Base-by-base conservation (phyloP, 1,140 invertebrate genomes). In the Propsilocerus akamusi region DNA sequence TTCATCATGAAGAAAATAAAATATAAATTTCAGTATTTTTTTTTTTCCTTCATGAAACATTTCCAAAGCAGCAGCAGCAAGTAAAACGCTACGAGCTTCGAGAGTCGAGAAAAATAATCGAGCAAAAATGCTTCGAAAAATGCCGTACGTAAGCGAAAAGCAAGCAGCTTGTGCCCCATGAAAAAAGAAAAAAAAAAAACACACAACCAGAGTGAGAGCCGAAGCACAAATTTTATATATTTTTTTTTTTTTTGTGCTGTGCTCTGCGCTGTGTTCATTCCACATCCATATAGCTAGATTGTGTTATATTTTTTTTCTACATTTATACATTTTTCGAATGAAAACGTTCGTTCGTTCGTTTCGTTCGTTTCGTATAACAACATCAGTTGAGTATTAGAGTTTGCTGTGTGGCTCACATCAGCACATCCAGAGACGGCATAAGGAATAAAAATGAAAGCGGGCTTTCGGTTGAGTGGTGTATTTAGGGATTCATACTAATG, bases 21-120 rank as follows among this genome's bases (percentile, higher is more conserved):
- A 41, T 41, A 41, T 41, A 41, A 41, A 41, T 41, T 41, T 41
- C 34, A 41, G 34, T 41, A n/a, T n/a, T n/a, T n/a, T n/a, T n/a
- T n/a, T n/a, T n/a, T 41, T 41, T 41, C 22, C 34, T 20, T 41
- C 14, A 20, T 20, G 34, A 41, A 41, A 41, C 34, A 17, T 41
- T 41, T 41, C 14, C 34, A 41, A 41, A 41, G 34, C 34, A n/a
- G 28, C 28, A 7, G n/a, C n/a, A 8, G 28, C 28, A 30, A 30
- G 28, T n/a, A 30, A 30, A n/a, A 7, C n/a, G n/a, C 28, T 7
- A 30, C n/a, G 28, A n/a, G 28, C 7, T n/a, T 30, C 28, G 28
- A 8, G 34, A 14, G 17, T 41, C 34, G 22, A 20, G 17, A 20
- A 41, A 41, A 41, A 41, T 41, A 41, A 41, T 41, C 34, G 34